phyloP scores from a whole-genome alignment of 2,888 invertebrate genomes.

The Habrosyne pyritoides region DNA sequence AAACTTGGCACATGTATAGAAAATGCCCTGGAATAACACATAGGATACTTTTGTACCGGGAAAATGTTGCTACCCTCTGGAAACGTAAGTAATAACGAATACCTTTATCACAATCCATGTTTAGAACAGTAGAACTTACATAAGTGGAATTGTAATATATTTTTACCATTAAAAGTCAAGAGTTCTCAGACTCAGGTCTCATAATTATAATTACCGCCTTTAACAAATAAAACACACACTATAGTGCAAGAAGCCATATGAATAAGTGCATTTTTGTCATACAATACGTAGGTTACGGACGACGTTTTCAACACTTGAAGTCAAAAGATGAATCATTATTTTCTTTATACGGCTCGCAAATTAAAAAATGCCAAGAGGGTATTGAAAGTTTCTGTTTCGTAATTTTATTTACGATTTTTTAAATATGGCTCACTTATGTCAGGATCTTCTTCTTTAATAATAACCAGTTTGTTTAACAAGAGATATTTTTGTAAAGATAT shows the following conservation, averaged over 20 bases:
- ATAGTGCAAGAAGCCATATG: not conserved
- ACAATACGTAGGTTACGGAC: not conserved
- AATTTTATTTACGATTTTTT: slow-evolving; percentile 29
- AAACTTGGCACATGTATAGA: too few species aligned
- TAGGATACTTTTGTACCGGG: too few species aligned
- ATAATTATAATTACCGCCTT: too few species aligned
- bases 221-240: not conserved
- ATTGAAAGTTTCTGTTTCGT: slow-evolving; percentile 20
- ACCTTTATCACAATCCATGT: too few species aligned
- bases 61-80: too few species aligned
- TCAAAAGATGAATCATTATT: slow-evolving; percentile 24
- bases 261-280: not conserved
- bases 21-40: too few species aligned
- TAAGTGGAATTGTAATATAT: too few species aligned
- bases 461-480: not conserved
- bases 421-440: not conserved
- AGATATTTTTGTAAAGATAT: too few species aligned
- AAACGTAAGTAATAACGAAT: too few species aligned
- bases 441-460: not conserved
- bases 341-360: slow-evolving; percentile 19
- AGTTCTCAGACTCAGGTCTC: too few species aligned
- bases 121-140: too few species aligned
- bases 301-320: slow-evolving; percentile 6
- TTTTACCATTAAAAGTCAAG: too few species aligned
- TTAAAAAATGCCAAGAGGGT: slow-evolving; percentile 18